phyloP scores from a whole-genome alignment of 2,113 vertebrate species.

The Trochalopteron elliotii region DNA sequence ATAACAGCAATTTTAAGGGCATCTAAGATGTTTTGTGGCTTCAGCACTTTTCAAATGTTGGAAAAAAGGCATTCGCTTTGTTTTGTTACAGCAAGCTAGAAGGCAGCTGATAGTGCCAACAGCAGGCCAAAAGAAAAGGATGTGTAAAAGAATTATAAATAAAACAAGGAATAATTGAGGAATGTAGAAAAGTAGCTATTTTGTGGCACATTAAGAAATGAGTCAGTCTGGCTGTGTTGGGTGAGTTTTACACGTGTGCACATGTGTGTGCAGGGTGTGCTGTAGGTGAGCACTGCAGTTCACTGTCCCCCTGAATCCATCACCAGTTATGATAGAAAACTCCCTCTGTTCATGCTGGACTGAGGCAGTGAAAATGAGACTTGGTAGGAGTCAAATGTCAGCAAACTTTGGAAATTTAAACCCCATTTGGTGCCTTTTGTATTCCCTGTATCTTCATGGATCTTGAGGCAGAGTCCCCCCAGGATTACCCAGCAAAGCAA shows the following conservation, averaged over 20 bases:
- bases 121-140: neutral
- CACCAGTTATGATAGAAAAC: neutral
- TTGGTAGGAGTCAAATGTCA: neutral
- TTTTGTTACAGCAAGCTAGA: neutral
- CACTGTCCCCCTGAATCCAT: neutral
- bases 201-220: neutral
- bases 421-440: neutral
- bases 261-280: neutral
- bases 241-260: neutral
- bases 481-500: neutral
- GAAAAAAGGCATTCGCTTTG: neutral
- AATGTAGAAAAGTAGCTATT: neutral
- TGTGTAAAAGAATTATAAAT: neutral
- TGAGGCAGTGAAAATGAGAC: neutral
- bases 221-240: neutral
- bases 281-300: neutral
- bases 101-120: neutral
- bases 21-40: neutral
- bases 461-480: neutral
- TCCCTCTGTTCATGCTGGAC: rapidly evolving
- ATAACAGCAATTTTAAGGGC: neutral
- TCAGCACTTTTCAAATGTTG: neutral
- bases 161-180: neutral
- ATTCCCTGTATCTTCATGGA: neutral
- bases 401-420: neutral